Percentiles rank a stretch among this genome's conserved stretches.
Evolutionary conservation across 2,797 vertebrate genomes (phyloP).

Genomic region (Cottoperca gobio): DNA sequence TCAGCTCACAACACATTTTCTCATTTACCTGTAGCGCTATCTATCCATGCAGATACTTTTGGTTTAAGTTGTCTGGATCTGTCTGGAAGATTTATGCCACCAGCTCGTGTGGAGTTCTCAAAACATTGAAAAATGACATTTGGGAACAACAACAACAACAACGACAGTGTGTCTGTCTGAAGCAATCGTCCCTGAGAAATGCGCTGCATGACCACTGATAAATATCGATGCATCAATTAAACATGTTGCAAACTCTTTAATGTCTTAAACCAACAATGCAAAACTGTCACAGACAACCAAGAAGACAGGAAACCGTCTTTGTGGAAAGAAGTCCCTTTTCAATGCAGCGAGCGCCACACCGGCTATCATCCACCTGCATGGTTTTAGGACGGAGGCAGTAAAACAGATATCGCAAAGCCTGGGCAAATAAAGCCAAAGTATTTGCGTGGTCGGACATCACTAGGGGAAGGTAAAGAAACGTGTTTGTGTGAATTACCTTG

Average conservation of each 20-base stretch:
- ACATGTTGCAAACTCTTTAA: no score
- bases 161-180: no score
- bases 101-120: neutral
- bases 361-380: no score
- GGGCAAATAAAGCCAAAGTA: constrained; percentile 18
- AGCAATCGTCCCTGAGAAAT: no score
- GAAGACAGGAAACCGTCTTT: no score
- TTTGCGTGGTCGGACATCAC: constrained; percentile 27
- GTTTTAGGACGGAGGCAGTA: neutral
- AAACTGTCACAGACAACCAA: neutral
- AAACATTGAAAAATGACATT: neutral
- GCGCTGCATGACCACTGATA: no score
- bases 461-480: neutral
- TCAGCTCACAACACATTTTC: constrained; percentile 5
- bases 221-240: no score
- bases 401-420: neutral
- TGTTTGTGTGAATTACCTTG: constrained; percentile 57
- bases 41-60: neutral
- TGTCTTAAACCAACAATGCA: neutral
- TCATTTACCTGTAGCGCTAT: neutral
- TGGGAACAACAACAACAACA: neutral
- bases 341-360: no score
- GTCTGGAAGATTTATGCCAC: neutral
- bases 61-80: constrained; percentile 3
- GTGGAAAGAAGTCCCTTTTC: no score